A percentile compares a stretch with the other conserved stretches of the same genome.
Evolutionary conservation across 2,888 invertebrate species (phyloP).

Genomic region (Aporophyla lueneburgensis): DNA sequence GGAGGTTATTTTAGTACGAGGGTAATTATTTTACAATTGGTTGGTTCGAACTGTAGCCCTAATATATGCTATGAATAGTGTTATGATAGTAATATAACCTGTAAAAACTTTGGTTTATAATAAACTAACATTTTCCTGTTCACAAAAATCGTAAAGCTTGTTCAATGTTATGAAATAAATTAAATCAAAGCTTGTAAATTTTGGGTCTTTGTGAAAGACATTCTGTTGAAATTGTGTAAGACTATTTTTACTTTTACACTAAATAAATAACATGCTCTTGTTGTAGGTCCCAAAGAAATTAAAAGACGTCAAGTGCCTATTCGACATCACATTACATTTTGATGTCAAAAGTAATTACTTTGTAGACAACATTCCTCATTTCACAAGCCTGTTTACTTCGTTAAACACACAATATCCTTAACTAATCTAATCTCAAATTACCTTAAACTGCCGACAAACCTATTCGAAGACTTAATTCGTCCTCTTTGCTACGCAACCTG

Average conservation of each 20-base stretch:
- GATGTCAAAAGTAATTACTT: slow-evolving; percentile 17
- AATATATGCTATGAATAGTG: neutral
- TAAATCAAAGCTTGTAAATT: too few species aligned
- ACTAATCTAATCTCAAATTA: slow-evolving; percentile 35
- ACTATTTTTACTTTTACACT: neutral
- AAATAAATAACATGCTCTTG: neutral
- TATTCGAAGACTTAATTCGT: slow-evolving; percentile 43
- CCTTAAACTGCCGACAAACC: slow-evolving; percentile 37
- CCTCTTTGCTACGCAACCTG: slow-evolving; percentile 55
- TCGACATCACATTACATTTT: slow-evolving; percentile 13
- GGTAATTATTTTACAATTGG: neutral
- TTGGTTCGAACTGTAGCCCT: neutral
- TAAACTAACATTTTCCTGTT: neutral
- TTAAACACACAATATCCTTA: slow-evolving; percentile 31
- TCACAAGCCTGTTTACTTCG: neutral
- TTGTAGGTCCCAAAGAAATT: neutral
- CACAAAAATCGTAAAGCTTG: neutral
- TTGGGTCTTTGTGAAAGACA: neutral
- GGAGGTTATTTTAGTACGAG: neutral
- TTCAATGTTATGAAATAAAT: neutral
- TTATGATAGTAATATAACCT: neutral
- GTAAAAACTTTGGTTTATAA: neutral
- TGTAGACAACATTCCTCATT: neutral
- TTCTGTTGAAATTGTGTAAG: neutral
- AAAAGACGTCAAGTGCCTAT: neutral